These are phyloP conservation scores for Microcebus lehilahytsara DNA, from an alignment of 2,113 vertebrate genomes.

Conservation along the genomic window DNA sequence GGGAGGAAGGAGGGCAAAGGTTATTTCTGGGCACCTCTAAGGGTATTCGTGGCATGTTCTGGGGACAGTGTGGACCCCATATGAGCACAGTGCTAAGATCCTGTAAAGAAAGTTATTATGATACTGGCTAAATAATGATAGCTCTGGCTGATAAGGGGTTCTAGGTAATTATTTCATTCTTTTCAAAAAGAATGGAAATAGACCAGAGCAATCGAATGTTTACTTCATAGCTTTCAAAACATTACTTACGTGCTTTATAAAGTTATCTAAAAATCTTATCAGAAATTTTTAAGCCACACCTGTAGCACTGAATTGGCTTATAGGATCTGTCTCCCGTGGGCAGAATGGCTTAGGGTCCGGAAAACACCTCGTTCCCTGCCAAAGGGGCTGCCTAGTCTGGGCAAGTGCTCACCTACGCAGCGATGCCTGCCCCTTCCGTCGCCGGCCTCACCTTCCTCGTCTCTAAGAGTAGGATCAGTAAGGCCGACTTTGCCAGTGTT, in stretches of 20 bases:
- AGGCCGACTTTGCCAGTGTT: neutral
- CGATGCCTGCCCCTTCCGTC: neutral
- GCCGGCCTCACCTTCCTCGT: neutral
- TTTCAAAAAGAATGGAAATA: neutral
- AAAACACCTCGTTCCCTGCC: neutral
- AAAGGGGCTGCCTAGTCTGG: neutral
- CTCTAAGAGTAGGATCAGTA: neutral
- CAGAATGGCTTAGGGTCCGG: neutral
- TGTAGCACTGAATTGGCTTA: neutral
- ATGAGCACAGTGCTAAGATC: neutral
- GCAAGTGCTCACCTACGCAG: neutral
- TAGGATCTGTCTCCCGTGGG: neutral
- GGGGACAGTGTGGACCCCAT: neutral
- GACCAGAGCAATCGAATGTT: neutral
- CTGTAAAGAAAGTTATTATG: neutral
- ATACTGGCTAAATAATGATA: neutral
- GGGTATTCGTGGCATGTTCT: neutral
- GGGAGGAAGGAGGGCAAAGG: neutral
- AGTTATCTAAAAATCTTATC: conserved; percentile 7
- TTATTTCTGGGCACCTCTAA: too few relatives aligned
- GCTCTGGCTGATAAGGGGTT: neutral
- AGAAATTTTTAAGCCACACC: neutral
- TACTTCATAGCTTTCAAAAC: neutral
- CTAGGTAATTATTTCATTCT: neutral
- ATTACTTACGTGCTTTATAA: neutral